phyloP scores from a whole-genome alignment of 2,797 vertebrate genomes.

The Sylvia borin region DNA sequence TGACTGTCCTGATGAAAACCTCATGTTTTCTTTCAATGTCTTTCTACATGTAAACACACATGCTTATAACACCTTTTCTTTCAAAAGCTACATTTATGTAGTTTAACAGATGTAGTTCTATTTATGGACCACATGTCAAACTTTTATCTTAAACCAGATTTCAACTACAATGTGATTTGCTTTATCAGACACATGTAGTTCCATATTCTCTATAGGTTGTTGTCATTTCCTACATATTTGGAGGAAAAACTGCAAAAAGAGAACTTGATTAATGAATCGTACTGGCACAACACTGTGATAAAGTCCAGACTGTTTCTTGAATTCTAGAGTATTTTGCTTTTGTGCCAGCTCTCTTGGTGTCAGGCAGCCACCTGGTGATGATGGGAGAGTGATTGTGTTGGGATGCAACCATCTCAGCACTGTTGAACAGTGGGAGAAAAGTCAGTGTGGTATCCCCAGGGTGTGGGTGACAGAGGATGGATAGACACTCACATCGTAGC shows the following conservation, averaged over 20 bases:
- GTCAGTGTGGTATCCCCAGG: not conserved
- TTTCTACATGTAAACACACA: not conserved
- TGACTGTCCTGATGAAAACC: not conserved
- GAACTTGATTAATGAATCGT: not conserved
- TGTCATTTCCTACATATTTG: not conserved
- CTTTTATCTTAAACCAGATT: not conserved
- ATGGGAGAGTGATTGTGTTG: not conserved
- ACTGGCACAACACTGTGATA: not conserved
- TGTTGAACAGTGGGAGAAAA: not conserved
- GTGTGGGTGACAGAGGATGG: not conserved
- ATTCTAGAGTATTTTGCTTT: not conserved
- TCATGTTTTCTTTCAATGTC: not conserved
- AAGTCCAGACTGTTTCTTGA: not conserved
- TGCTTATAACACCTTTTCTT: not conserved
- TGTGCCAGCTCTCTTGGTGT: not conserved
- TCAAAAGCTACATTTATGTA: not conserved
- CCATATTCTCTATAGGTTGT: not conserved
- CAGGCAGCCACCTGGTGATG: not conserved
- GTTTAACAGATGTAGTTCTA: not conserved
- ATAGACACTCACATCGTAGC: accelerated
- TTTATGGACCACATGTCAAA: not conserved
- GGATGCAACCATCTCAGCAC: not conserved
- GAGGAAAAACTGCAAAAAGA: not conserved
- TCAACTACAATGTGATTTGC: not conserved
- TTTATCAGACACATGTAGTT: not conserved